Conservation (phyloP, 2,888 invertebrate genomes). For the Tipula lateralis region DNA sequence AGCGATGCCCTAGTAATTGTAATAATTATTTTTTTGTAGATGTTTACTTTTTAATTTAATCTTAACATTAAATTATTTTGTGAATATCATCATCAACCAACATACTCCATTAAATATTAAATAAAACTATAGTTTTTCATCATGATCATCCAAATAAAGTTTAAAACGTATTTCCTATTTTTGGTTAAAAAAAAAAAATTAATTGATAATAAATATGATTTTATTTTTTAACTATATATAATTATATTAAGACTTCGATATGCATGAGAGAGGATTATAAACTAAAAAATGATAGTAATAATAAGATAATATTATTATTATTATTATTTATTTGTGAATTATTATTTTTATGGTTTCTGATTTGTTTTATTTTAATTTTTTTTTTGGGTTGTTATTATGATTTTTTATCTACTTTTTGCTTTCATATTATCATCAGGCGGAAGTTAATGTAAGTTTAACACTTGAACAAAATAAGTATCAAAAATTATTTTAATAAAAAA, state of each 20-base stretch:
- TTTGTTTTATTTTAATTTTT: background rate
- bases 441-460: slow-evolving; percentile 64
- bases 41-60: background rate
- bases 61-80: background rate
- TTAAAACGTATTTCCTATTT: background rate
- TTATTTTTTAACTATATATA: background rate
- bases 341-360: slow-evolving; percentile 41
- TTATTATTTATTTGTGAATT: slow-evolving; percentile 41
- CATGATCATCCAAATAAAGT: background rate
- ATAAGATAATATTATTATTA: background rate
- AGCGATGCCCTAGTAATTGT: background rate
- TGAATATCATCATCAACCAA: background rate
- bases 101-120: background rate
- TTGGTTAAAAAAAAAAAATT: background rate
- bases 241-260: background rate
- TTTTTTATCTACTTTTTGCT: slow-evolving; percentile 39
- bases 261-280: slow-evolving; percentile 13
- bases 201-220: background rate
- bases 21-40: background rate
- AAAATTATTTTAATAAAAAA: background rate
- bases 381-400: slow-evolving; percentile 6
- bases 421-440: slow-evolving; percentile 54
- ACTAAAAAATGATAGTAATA: background rate
- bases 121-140: background rate
- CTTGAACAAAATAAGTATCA: background rate